Evolutionary conservation across 1,140 invertebrate species (phyloP), one percentile per base, ranked within the genome.

Genomic region (Bombus huntii): DNA sequence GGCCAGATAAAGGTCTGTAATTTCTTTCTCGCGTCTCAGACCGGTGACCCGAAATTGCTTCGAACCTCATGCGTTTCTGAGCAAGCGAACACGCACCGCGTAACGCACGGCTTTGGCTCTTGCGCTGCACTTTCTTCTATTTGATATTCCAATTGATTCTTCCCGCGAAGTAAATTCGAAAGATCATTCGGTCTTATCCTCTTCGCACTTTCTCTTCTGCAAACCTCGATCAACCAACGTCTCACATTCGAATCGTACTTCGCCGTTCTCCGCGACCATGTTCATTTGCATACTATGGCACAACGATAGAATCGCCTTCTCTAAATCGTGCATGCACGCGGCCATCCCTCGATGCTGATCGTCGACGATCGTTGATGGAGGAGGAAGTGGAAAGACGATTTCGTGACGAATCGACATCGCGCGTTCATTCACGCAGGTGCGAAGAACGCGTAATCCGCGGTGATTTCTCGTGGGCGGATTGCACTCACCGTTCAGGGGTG

Each of bases 401-500:
- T 78, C 84, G 88, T 87, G 86, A 81, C 70, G 88, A 47, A 89
- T 87, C 85, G 81, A 81, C 78, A 82, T 89, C 66, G 53, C 72
- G n/a, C 31, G 42, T 53, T 31, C 75, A 34, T 59, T 31, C 79
- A 88, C 83, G 87, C 88, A 89, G 88, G 88, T 90, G 89, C 90
- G 90, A 91, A 91, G 90, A 91, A 90, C 78, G 91, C 80, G 88
- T 79, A 89, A 91, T 91, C 65, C 88, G 83, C 72, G 57, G 39
- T 81, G 87, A 84, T 90, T 90, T 86, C 85, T 70, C 88, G 83
- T 31, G 73, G 44, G 18, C 1, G 87, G 78, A 88, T 88, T 83
- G 86, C 74, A 83, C 81, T 84, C 83, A 53, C 87, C 62, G 39
- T 9, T 9, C 37, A 68, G 34, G 85, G 59, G 72, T 85, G 53